phyloP scores from a whole-genome alignment of 1,140 invertebrate species.

The Nebria ingens region DNA sequence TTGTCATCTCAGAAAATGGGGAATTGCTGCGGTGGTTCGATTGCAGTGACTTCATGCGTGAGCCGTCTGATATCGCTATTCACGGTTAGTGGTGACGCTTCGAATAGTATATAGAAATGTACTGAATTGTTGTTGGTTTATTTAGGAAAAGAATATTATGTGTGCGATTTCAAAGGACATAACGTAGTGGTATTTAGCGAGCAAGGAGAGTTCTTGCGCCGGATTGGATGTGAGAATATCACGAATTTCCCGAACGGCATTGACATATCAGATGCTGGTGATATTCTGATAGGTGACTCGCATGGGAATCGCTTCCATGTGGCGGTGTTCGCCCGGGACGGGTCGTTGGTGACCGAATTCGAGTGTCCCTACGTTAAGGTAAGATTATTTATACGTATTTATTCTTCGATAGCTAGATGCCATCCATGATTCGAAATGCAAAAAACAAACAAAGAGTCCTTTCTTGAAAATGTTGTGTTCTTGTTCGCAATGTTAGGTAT shows the following conservation, averaged over 20 bases:
- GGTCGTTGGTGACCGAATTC: slow-evolving; percentile 81
- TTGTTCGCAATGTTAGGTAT: slow-evolving; percentile 70
- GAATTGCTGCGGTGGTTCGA: slow-evolving; percentile 91
- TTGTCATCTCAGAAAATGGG: slow-evolving; percentile 81
- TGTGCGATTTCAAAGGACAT: slow-evolving; percentile 96
- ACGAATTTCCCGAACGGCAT: slow-evolving; percentile 97
- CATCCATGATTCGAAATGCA: too few species aligned
- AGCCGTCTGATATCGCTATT: slow-evolving; percentile 93
- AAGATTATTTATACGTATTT: too few species aligned
- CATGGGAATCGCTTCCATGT: slow-evolving; percentile 97
- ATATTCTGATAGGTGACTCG: slow-evolving; percentile 92
- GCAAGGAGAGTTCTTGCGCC: slow-evolving; percentile 78
- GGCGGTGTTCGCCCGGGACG: slow-evolving; percentile 82
- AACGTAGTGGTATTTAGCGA: slow-evolving; percentile 93
- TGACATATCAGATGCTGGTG: slow-evolving; percentile 91
- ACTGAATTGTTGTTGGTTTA: slow-evolving; percentile 17
- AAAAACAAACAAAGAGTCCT: too few species aligned
- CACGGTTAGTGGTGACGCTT: slow-evolving; percentile 48
- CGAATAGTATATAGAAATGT: background rate
- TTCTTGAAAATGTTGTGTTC: too few species aligned
- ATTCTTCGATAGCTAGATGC: too few species aligned
- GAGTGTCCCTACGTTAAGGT: slow-evolving; percentile 95
- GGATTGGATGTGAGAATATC: slow-evolving; percentile 89
- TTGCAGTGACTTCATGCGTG: slow-evolving; percentile 92
- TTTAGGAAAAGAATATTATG: slow-evolving; percentile 87